phyloP scores from a whole-genome alignment of 2,797 vertebrate species.

The Crenichthys baileyi region DNA sequence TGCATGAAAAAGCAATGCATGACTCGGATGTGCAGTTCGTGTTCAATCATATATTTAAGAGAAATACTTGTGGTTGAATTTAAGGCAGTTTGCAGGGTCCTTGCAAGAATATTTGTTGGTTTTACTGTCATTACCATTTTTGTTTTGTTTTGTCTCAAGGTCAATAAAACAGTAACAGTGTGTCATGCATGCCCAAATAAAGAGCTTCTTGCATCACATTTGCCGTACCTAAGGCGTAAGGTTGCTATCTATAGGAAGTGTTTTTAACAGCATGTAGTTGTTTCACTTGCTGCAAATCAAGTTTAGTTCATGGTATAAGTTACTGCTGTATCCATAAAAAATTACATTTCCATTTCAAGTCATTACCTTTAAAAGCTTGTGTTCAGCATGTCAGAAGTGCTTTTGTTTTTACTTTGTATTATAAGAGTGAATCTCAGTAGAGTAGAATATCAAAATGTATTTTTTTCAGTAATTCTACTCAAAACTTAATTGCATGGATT shows the following conservation, averaged over 20 bases:
- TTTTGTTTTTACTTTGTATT: not conserved
- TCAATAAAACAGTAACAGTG: constrained; percentile 15
- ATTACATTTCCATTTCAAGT: constrained; percentile 5
- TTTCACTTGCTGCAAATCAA: constrained; percentile 19
- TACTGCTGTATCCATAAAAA: constrained; percentile 23
- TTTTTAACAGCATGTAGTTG: constrained; percentile 46
- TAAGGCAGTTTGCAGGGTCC: constrained; percentile 13
- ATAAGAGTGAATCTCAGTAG: not conserved
- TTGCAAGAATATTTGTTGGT: constrained; percentile 16
- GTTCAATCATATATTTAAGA: constrained; percentile 25
- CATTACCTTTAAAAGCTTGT: constrained; percentile 3
- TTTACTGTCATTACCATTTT: not conserved
- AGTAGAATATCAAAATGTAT: no score
- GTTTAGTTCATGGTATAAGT: not conserved
- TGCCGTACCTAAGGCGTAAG: constrained; percentile 38
- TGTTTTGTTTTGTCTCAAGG: constrained; percentile 3
- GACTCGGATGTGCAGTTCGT: constrained; percentile 56
- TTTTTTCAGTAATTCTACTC: no score
- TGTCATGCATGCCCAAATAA: constrained; percentile 36
- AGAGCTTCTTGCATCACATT: constrained; percentile 22
- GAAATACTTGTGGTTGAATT: constrained; percentile 44
- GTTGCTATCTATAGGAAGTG: constrained; percentile 63
- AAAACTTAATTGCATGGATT: no score
- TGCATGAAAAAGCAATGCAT: constrained; percentile 80
- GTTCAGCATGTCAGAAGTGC: constrained; percentile 5